Conservation (phyloP, 2,888 invertebrate genomes). For the Cylindroiulus punctatus region DNA sequence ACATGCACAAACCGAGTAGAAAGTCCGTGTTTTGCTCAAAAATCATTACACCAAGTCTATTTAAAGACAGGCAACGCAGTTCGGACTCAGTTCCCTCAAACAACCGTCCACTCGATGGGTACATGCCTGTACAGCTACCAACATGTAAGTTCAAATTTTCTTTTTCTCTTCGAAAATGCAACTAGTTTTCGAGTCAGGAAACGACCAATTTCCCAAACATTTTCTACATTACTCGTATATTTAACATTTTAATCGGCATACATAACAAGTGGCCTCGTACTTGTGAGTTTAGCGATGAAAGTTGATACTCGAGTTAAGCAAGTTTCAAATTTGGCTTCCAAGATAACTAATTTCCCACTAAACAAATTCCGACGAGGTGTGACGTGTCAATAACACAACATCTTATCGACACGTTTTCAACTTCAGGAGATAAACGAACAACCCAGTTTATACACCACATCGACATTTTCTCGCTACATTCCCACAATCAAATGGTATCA, state of each 20-base stretch:
- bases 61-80: background rate
- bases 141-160: background rate
- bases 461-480: no score
- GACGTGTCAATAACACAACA: background rate
- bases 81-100: background rate
- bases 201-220: no score
- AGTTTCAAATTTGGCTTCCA: background rate
- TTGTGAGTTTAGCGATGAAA: constrained; percentile 7
- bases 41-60: background rate
- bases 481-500: no score
- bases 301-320: background rate
- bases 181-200: no score
- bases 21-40: constrained; percentile 18
- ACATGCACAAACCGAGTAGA: constrained; percentile 18
- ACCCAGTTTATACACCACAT: no score
- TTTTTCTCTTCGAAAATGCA: background rate
- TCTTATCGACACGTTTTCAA: background rate
- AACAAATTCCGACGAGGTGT: background rate
- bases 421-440: background rate
- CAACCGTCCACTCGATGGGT: background rate
- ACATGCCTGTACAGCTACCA: background rate
- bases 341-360: background rate
- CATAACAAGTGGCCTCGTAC: background rate
- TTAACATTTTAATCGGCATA: background rate
- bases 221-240: no score